Evolutionary conservation across 2,797 vertebrate species (phyloP).

Genomic region (Anolis apletophallus): DNA sequence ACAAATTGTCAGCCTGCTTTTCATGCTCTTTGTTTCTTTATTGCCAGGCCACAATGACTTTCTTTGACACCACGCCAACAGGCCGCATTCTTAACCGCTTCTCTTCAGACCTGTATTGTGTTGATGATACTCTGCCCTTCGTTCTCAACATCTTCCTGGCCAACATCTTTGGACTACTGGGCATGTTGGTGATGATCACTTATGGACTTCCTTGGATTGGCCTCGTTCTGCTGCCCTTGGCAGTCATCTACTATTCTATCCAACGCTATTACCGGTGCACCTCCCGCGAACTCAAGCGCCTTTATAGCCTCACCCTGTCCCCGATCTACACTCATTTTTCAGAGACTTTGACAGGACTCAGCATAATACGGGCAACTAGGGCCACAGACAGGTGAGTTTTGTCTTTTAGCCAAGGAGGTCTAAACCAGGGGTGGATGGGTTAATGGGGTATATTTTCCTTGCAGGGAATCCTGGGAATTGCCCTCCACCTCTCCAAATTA

Average conservation of each 20-base stretch:
- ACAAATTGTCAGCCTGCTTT: neutral
- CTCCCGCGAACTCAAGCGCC: slow-evolving; percentile 91
- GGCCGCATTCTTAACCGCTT: slow-evolving; percentile 95
- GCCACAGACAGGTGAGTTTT: slow-evolving; percentile 83
- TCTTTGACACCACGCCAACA: slow-evolving; percentile 91
- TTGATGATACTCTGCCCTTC: slow-evolving; percentile 94
- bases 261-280: slow-evolving; percentile 91
- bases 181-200: slow-evolving; percentile 88
- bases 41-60: slow-evolving; percentile 87
- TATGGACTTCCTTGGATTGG: slow-evolving; percentile 91
- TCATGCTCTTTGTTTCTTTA: slow-evolving; percentile 15
- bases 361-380: slow-evolving; percentile 86
- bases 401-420: neutral
- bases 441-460: no score
- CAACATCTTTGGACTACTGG: slow-evolving; percentile 84
- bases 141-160: slow-evolving; percentile 93
- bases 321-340: slow-evolving; percentile 96
- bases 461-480: no score
- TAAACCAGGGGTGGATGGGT: neutral
- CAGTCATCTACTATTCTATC: slow-evolving; percentile 83
- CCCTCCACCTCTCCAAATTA: no score
- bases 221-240: slow-evolving; percentile 85
- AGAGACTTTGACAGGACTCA: slow-evolving; percentile 90
- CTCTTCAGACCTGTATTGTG: slow-evolving; percentile 91
- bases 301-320: slow-evolving; percentile 91